These are phyloP conservation scores for Diaperis boleti DNA, from an alignment of 2,888 invertebrate genomes.

Conservation along the genomic window DNA sequence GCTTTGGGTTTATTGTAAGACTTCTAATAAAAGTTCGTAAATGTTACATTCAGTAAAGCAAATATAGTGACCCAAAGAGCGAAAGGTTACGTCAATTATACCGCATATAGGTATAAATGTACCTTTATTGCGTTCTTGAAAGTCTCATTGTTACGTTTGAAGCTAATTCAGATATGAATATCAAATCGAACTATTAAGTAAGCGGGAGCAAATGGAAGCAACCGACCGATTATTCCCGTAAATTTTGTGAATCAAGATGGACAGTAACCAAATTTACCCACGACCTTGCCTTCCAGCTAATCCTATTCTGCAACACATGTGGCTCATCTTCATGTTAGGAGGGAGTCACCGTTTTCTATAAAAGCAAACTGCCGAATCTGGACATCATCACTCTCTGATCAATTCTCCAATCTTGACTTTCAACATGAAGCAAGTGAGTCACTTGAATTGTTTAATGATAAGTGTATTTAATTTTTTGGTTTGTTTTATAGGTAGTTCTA, in stretches of 20 bases:
- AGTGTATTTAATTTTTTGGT: no score
- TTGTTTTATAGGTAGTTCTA: no score
- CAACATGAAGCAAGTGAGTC: conserved; percentile 52
- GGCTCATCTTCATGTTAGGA: conserved; percentile 47
- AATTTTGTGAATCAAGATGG: conserved; percentile 28
- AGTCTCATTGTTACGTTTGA: not conserved
- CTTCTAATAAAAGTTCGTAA: not conserved
- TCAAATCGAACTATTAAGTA: not conserved
- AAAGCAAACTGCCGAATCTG: conserved; percentile 48
- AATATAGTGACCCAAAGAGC: not conserved
- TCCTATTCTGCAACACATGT: conserved; percentile 51
- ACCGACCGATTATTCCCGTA: conserved; percentile 25
- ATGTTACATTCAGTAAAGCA: not conserved
- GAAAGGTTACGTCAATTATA: conserved; percentile 1
- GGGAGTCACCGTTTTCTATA: conserved; percentile 44
- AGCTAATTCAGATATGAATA: not conserved
- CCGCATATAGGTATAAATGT: not conserved
- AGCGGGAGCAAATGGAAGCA: not conserved
- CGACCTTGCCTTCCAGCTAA: conserved; percentile 56
- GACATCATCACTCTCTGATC: conserved; percentile 47
- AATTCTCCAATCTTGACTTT: conserved; percentile 43
- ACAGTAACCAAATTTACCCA: conserved; percentile 38
- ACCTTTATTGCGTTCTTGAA: not conserved
- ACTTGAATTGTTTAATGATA: no score
- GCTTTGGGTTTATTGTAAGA: not conserved